phyloP scores from a whole-genome alignment of 1,140 invertebrate species.

The Drosophila kikkawai region DNA sequence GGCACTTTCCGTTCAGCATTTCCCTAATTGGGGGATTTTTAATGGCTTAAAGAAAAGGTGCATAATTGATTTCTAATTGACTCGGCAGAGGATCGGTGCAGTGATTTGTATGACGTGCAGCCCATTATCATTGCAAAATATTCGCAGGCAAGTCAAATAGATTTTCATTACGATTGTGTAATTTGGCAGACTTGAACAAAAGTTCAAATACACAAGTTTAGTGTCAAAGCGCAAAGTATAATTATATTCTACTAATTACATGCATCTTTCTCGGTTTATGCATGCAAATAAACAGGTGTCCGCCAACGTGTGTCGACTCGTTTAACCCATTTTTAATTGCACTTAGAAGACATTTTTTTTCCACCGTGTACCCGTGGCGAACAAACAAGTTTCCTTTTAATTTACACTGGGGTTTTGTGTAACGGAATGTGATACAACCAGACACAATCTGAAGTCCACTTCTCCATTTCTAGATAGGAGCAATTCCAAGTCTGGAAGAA shows the following conservation, averaged over 20 bases:
- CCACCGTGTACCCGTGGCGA: background rate
- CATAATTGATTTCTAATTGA: conserved; percentile 46
- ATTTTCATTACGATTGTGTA: background rate
- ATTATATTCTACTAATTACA: background rate
- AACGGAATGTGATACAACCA: conserved; percentile 24
- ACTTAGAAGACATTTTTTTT: conserved; percentile 15
- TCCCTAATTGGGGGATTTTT: background rate
- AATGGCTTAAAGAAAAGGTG: background rate
- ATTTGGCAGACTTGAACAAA: background rate
- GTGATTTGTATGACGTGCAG: background rate
- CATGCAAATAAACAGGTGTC: conserved; percentile 21
- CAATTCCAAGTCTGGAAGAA: background rate
- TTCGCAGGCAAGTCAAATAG: background rate
- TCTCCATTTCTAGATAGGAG: conserved; percentile 18
- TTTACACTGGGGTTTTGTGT: conserved; percentile 10
- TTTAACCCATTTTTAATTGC: background rate
- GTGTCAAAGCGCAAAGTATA: background rate
- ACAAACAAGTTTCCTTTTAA: conserved; percentile 24
- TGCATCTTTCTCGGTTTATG: background rate
- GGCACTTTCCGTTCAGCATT: background rate
- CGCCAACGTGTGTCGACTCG: background rate
- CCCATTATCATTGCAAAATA: conserved; percentile 19
- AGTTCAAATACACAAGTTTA: conserved; percentile 2
- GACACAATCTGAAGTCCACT: conserved; percentile 14
- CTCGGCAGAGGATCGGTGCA: background rate